These are phyloP conservation scores for Argyresthia goedartella DNA, from an alignment of 2,888 invertebrate genomes.

Conservation along the genomic window DNA sequence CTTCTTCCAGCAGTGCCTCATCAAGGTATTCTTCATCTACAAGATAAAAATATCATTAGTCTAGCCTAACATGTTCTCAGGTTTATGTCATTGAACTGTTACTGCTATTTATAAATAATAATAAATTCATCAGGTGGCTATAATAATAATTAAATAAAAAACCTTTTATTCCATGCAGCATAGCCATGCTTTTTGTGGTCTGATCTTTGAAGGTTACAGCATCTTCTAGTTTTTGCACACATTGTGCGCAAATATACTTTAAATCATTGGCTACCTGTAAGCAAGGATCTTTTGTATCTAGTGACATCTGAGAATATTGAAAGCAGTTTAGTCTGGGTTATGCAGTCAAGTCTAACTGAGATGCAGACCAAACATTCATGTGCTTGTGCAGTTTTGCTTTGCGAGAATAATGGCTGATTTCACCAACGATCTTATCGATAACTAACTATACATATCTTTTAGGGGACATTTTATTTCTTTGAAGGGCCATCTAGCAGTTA, in stretches of 20 bases:
- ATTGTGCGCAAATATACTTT: slow-evolving; percentile 46
- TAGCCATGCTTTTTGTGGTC: slow-evolving; percentile 34
- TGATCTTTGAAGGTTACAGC: slow-evolving; percentile 37
- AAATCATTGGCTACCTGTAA: slow-evolving; percentile 39
- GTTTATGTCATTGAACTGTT: no score
- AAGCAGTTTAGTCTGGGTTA: background rate
- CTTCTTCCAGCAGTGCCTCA: slow-evolving; percentile 45
- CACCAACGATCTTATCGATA: background rate
- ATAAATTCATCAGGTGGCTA: no score
- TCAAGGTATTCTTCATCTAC: slow-evolving; percentile 52
- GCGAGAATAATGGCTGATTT: background rate
- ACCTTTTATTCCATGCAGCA: slow-evolving; percentile 44
- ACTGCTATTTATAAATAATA: no score
- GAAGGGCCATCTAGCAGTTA: no score
- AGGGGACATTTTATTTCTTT: no score
- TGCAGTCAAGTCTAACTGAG: background rate
- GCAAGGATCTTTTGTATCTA: slow-evolving; percentile 1
- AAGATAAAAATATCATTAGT: background rate
- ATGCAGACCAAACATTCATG: background rate
- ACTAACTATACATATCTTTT: background rate
- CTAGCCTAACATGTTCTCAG: no score
- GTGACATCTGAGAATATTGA: no score
- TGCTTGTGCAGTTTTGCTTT: background rate
- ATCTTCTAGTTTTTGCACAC: slow-evolving; percentile 41
- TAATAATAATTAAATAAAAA: background rate